Evolutionary conservation across 2,113 vertebrate species (phyloP).

Genomic region (Willisornis vidua): DNA sequence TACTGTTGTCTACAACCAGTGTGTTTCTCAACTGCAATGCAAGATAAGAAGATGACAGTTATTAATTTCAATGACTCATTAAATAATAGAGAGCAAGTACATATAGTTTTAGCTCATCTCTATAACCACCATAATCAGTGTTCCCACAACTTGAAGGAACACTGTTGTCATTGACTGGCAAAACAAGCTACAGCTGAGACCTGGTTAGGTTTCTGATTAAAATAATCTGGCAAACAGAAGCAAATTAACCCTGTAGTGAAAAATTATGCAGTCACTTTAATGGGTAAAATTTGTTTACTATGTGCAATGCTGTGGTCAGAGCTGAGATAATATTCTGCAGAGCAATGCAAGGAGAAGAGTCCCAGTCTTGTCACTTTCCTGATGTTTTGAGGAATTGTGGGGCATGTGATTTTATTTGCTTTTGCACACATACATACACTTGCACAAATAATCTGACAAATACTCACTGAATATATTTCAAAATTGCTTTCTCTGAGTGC

Average conservation of each 20-base stretch:
- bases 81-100: slow-evolving; percentile 47
- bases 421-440: background rate
- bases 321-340: background rate
- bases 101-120: slow-evolving; percentile 30
- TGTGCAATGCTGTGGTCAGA: background rate
- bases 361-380: background rate
- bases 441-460: background rate
- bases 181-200: slow-evolving; percentile 47
- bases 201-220: slow-evolving; percentile 26
- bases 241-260: slow-evolving; percentile 24
- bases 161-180: slow-evolving; percentile 48
- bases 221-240: slow-evolving; percentile 19
- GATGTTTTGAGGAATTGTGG: background rate
- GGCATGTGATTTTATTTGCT: background rate
- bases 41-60: slow-evolving; percentile 67
- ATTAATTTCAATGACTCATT: slow-evolving; percentile 66
- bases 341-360: background rate
- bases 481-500: background rate
- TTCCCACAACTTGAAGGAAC: slow-evolving; percentile 47
- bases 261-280: background rate
- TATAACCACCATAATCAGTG: slow-evolving; percentile 29
- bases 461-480: slow-evolving; percentile 2
- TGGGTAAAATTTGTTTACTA: background rate
- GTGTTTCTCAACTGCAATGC: slow-evolving; percentile 50
- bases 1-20: slow-evolving; percentile 45